Evolutionary conservation across 2,888 invertebrate genomes (phyloP), one percentile per base, ranked within the genome.

Genomic region (Pasiphila rectangulata): DNA sequence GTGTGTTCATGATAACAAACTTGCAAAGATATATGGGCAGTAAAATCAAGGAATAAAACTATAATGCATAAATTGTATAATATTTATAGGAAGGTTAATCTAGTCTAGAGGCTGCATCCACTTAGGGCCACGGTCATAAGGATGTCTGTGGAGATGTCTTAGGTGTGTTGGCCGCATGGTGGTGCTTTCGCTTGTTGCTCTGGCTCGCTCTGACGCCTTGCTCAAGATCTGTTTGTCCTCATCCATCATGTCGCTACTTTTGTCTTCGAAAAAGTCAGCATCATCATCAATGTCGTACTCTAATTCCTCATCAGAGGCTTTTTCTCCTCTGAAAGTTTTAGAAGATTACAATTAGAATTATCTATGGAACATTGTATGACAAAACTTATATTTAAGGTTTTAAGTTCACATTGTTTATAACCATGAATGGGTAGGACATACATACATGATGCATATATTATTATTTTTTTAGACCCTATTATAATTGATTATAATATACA

Each of bases 111-210:
- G 39, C 21, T 57, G 56, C 15, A 57, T 61, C 46, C 58, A 59
- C 30, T 47, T 69, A 44, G 88, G 88, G 50, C 88, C 88, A 10
- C 88, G 75, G 60, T 89, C 88, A 59, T 86, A 89, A 2, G 88
- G 88, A 48, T 89, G 86, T 84, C 86, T 89, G 65, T 86, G 87
- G 12, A 83, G 88, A 87, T 89, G 88, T 75, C 88, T 80, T 62
- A 79, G 85, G 63, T 83, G 87, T n/a, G 75, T 69, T 2, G 74
- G 67, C 9, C 79, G 69, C 10, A 65, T 66, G 2, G 75, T 67
- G 4, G 62, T 62, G 20, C 63, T 69, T 32, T 72, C 75, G 21
- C 67, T 62, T 37, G 27, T 38, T 37, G 30, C n/a, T 30, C 57
- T 64, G 13, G 66, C 43, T 38, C 49, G 41, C 45, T 58, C 39